A percentile compares a stretch with the other conserved stretches of the same genome.
These are phyloP conservation scores for Hermetia illucens DNA, from an alignment of 1,140 invertebrate genomes.

Conservation along the genomic window DNA sequence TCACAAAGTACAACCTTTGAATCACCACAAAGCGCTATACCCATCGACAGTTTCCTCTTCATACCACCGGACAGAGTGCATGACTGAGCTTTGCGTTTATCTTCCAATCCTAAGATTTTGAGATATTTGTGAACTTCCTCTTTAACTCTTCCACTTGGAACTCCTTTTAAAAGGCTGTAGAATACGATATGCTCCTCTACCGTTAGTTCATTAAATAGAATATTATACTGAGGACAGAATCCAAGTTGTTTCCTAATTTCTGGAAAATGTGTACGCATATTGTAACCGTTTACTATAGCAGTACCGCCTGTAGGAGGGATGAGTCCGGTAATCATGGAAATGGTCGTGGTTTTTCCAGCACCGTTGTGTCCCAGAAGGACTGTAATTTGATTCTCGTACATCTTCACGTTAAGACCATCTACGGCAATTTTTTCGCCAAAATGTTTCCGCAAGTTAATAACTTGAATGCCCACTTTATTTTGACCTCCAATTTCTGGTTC, in stretches of 20 bases:
- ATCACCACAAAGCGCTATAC: constrained; percentile 58
- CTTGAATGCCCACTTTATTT: constrained; percentile 43
- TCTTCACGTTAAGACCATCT: constrained; percentile 50
- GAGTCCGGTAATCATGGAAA: constrained; percentile 70
- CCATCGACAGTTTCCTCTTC: constrained; percentile 67
- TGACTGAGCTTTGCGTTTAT: constrained; percentile 39
- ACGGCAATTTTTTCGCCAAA: constrained; percentile 50
- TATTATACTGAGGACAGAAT: constrained; percentile 90
- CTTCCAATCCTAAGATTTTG: constrained; percentile 48
- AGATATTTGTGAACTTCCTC: constrained; percentile 44
- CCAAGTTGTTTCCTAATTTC: constrained; percentile 56
- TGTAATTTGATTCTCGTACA: constrained; percentile 48
- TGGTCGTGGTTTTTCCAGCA: constrained; percentile 57
- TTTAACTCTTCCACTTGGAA: constrained; percentile 38
- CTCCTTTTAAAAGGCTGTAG: constrained; percentile 62
- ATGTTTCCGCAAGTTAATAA: constrained; percentile 46
- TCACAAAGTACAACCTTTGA: constrained; percentile 65
- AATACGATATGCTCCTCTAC: constrained; percentile 83
- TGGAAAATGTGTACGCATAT: constrained; percentile 44
- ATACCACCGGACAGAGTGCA: constrained; percentile 65
- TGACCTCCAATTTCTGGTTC: constrained; percentile 38
- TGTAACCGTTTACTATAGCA: constrained; percentile 49
- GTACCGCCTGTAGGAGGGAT: constrained; percentile 51
- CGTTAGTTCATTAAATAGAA: constrained; percentile 80
- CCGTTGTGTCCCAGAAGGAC: constrained; percentile 68